These are phyloP conservation scores for Idaea biselata DNA, from an alignment of 2,888 invertebrate genomes.

Conservation along the genomic window DNA sequence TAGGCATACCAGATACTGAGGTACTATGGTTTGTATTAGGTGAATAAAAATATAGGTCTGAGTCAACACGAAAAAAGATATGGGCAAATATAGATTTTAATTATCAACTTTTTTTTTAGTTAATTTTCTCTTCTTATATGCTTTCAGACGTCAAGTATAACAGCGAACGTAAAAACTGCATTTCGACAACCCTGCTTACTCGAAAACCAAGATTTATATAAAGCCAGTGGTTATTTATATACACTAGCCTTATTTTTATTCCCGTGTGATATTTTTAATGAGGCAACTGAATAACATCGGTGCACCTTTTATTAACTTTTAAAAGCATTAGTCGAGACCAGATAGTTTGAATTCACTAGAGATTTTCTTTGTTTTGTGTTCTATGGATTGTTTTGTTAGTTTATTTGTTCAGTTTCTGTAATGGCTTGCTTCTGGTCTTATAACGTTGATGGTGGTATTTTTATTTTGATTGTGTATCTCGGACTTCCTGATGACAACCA, in stretches of 20 bases:
- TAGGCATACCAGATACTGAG: too few relatives aligned
- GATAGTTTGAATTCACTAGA: conserved; percentile 45
- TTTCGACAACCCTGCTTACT: conserved; percentile 60
- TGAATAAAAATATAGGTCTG: too few relatives aligned
- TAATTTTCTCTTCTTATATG: too few relatives aligned
- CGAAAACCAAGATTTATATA: conserved; percentile 74
- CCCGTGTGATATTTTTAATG: conserved; percentile 78
- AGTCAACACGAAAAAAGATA: too few relatives aligned
- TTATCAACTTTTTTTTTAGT: too few relatives aligned
- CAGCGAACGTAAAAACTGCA: conserved; percentile 16
- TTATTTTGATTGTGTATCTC: background rate
- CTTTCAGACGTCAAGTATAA: background rate
- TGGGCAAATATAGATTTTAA: too few relatives aligned
- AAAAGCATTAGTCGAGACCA: conserved; percentile 55
- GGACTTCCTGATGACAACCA: background rate
- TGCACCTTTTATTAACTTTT: conserved; percentile 72
- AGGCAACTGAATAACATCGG: conserved; percentile 66
- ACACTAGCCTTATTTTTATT: conserved; percentile 72
- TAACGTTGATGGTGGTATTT: background rate
- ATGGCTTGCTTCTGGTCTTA: background rate
- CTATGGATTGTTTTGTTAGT: conserved; percentile 12
- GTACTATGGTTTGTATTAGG: too few relatives aligned
- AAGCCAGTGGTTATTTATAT: conserved; percentile 72
- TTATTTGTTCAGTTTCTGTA: conserved; percentile 5
- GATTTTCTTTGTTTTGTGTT: conserved; percentile 44